phyloP scores from a whole-genome alignment of 2,888 invertebrate species.

The Boloria euphrosyne region DNA sequence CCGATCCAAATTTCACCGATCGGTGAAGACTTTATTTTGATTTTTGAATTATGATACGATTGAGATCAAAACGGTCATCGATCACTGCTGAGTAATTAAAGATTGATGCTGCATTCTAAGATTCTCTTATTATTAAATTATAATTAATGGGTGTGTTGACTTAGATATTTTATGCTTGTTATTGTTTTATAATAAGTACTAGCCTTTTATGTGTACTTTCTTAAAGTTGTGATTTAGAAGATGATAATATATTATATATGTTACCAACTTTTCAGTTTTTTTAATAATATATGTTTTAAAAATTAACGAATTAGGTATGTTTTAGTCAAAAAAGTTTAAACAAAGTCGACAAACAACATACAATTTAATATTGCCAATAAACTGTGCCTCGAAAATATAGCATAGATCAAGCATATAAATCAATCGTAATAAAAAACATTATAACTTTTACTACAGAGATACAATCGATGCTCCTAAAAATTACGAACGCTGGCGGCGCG shows the following conservation, averaged over 20 bases:
- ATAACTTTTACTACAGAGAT: slow-evolving; percentile 37
- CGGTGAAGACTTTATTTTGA: slow-evolving; percentile 63
- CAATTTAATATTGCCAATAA: slow-evolving; percentile 11
- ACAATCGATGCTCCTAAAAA: slow-evolving; percentile 56
- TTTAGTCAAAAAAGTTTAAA: neutral
- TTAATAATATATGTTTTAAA: too few relatives aligned
- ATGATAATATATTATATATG: too few relatives aligned
- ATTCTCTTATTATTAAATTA: slow-evolving; percentile 38
- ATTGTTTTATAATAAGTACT: slow-evolving; percentile 17
- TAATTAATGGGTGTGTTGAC: slow-evolving; percentile 35
- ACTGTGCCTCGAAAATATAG: slow-evolving; percentile 7
- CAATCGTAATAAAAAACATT: slow-evolving; percentile 26
- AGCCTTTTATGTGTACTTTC: neutral
- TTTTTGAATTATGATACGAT: slow-evolving; percentile 58
- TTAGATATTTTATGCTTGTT: slow-evolving; percentile 27
- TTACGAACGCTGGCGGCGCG: slow-evolving; percentile 52
- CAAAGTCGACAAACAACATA: neutral
- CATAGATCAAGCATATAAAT: slow-evolving; percentile 25
- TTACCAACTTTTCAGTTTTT: too few relatives aligned
- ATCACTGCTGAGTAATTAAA: slow-evolving; percentile 44
- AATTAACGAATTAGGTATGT: too few relatives aligned
- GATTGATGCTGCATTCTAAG: slow-evolving; percentile 37
- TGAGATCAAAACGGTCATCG: slow-evolving; percentile 53
- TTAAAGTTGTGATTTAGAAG: neutral
- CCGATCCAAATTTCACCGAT: slow-evolving; percentile 60